Evolutionary conservation across 2,888 invertebrate species (phyloP).

Genomic region (Epirrita christyi): DNA sequence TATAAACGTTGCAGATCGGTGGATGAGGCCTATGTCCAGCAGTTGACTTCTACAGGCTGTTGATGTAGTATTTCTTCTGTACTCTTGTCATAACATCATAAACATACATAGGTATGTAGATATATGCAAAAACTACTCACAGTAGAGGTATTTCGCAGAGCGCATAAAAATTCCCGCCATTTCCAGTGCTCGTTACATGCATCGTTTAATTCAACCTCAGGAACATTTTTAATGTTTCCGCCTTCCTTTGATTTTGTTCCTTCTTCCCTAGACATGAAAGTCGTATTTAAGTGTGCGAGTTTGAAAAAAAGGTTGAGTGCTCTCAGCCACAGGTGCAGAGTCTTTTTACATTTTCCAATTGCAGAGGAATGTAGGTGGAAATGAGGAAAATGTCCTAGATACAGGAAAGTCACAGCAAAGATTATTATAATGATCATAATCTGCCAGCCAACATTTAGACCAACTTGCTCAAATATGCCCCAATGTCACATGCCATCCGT

Average conservation of each 20-base stretch:
- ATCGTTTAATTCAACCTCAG: conserved; percentile 31
- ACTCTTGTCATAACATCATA: too few species aligned
- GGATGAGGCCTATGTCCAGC: too few species aligned
- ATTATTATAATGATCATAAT: conserved; percentile 14
- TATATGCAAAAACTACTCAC: conserved; percentile 11
- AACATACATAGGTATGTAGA: too few species aligned
- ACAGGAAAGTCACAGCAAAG: conserved; percentile 6
- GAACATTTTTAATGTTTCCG: conserved; percentile 15
- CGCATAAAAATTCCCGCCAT: conserved; percentile 34
- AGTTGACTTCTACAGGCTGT: too few species aligned
- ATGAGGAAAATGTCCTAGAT: conserved; percentile 22
- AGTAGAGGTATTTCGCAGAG: conserved; percentile 9
- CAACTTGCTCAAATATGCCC: too few species aligned
- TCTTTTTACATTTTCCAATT: conserved; percentile 44
- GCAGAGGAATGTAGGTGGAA: conserved; percentile 29
- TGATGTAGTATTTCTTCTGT: too few species aligned
- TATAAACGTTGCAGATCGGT: too few species aligned
- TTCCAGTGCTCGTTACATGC: conserved; percentile 34
- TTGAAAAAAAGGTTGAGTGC: conserved; percentile 44
- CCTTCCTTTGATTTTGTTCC: conserved; percentile 7
- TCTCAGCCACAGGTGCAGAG: conserved; percentile 49
- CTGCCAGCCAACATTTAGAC: too few species aligned
- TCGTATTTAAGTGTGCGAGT: conserved; percentile 7
- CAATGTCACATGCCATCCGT: too few species aligned
- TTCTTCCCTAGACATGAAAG: conserved; percentile 4